Conservation (phyloP, 2,113 vertebrate genomes). For the Poecile atricapillus region DNA sequence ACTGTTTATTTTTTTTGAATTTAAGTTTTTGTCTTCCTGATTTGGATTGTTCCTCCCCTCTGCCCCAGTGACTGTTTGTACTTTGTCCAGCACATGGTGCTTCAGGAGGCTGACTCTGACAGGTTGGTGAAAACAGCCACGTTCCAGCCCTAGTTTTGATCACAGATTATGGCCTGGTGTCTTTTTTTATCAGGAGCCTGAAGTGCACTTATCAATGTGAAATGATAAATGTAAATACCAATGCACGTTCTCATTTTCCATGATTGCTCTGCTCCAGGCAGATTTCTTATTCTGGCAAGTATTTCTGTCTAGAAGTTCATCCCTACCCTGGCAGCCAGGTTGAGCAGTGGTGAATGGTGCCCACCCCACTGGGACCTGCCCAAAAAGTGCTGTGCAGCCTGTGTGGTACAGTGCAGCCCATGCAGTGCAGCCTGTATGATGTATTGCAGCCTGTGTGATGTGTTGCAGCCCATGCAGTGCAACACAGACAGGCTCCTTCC, state of each 20-base stretch:
- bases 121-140: not conserved
- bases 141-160: not conserved
- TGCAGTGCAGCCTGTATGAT: not conserved
- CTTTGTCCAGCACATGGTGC: not conserved
- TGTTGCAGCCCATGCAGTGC: not conserved
- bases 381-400: not conserved
- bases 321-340: not conserved
- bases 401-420: not conserved
- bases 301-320: not conserved
- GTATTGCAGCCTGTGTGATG: not conserved
- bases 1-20: not conserved
- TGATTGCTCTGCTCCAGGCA: not conserved
- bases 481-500: rapidly evolving
- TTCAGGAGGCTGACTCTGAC: not conserved
- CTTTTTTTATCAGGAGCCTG: not conserved
- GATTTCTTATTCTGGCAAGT: not conserved
- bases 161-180: not conserved
- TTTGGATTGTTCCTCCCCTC: not conserved
- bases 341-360: not conserved
- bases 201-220: not conserved
- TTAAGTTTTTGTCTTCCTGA: not conserved
- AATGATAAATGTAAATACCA: not conserved
- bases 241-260: rapidly evolving
- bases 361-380: not conserved
- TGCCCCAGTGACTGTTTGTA: not conserved